These are phyloP conservation scores for Entomyzon cyanotis DNA, from an alignment of 2,113 vertebrate species.

Conservation along the genomic window DNA sequence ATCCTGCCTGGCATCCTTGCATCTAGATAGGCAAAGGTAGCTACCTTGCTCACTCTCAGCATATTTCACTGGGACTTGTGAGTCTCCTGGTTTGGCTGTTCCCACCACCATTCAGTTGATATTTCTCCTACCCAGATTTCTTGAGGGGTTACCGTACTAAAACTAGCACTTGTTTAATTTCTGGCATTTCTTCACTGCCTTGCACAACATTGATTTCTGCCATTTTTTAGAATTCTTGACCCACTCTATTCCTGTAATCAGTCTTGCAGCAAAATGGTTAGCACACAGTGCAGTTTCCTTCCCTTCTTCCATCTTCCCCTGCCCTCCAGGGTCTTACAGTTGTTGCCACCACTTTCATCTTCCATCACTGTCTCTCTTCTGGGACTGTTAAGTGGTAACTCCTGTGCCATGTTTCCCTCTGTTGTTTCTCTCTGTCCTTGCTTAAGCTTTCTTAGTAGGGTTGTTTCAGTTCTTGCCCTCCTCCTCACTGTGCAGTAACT, in stretches of 20 bases:
- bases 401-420: background rate
- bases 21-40: background rate
- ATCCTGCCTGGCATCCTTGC: background rate
- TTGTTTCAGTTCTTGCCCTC: background rate
- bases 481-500: background rate
- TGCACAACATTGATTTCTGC: conserved; percentile 32
- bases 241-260: conserved; percentile 10
- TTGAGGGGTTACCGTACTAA: background rate
- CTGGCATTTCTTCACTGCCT: conserved; percentile 33
- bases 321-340: background rate
- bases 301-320: background rate
- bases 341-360: background rate
- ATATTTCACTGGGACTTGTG: background rate
- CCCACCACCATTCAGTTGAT: background rate
- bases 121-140: background rate
- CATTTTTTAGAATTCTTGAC: background rate
- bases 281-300: conserved; percentile 28
- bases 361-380: background rate
- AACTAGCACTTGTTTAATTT: background rate
- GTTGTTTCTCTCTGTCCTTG: background rate
- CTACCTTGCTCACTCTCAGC: background rate
- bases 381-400: background rate
- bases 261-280: conserved; percentile 14
- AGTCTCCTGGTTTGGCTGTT: background rate
- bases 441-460: accelerated